A percentile compares a stretch with the other conserved stretches of the same genome.
Conservation (phyloP, 2,113 vertebrate genomes). For the Zapornia atra region DNA sequence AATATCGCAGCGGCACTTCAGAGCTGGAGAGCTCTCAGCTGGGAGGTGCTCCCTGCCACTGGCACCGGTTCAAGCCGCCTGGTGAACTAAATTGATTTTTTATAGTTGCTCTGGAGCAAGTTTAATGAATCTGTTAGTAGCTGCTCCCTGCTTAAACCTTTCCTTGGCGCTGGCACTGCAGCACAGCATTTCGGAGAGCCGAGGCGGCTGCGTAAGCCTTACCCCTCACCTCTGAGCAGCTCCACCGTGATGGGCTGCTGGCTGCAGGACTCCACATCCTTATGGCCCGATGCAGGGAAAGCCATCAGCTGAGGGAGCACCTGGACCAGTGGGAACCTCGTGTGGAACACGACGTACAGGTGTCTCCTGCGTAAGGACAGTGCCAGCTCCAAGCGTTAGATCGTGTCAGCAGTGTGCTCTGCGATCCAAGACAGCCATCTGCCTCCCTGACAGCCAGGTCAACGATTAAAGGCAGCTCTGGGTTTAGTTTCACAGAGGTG, state of each 20-base stretch:
- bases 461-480: neutral
- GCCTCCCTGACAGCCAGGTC: neutral
- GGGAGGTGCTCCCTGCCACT: constrained; percentile 69
- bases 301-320: neutral
- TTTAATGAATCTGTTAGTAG: constrained; percentile 86
- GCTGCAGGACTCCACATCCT: neutral
- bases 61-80: constrained; percentile 77
- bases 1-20: neutral
- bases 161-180: constrained; percentile 53
- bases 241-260: neutral
- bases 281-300: neutral
- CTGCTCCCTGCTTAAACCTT: constrained; percentile 75
- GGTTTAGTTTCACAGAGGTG: neutral
- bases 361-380: neutral
- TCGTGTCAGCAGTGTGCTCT: no score
- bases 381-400: rapidly evolving
- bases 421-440: no score
- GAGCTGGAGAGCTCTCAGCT: constrained; percentile 36
- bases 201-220: constrained; percentile 50
- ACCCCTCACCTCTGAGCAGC: constrained; percentile 3
- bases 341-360: rapidly evolving
- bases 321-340: neutral
- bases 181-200: constrained; percentile 1
- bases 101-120: constrained; percentile 82
- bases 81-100: constrained; percentile 88